Evolutionary conservation across 2,797 vertebrate species (phyloP).

Genomic region (Lutjanus campechanus): DNA sequence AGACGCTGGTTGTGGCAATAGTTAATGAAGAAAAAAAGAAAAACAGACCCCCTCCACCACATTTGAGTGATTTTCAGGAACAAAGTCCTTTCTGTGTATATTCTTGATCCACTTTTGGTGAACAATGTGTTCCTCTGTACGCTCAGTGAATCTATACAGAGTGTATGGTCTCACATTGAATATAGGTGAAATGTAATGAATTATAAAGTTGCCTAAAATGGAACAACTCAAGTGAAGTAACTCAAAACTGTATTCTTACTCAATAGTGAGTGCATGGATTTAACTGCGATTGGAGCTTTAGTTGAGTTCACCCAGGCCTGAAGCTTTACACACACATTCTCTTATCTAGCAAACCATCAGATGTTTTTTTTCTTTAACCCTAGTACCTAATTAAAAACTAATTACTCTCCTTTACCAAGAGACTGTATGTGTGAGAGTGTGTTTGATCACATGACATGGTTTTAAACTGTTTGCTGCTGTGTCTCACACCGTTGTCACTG

Average conservation of each 20-base stretch:
- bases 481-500: not conserved
- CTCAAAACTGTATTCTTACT: too few relatives aligned
- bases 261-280: not conserved
- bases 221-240: not conserved
- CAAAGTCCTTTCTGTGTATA: too few relatives aligned
- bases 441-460: constrained; percentile 12
- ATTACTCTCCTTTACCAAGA: not conserved
- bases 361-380: constrained; percentile 7
- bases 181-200: not conserved
- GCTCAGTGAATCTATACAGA: too few relatives aligned
- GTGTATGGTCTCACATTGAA: too few relatives aligned
- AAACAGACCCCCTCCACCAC: too few relatives aligned
- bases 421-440: not conserved
- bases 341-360: constrained; percentile 13
- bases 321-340: not conserved
- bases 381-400: constrained; percentile 2
- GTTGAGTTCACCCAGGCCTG: not conserved
- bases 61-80: too few relatives aligned
- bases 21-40: too few relatives aligned
- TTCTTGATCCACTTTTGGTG: too few relatives aligned
- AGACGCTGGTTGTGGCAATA: too few relatives aligned
- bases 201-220: not conserved
- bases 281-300: not conserved
- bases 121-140: too few relatives aligned
- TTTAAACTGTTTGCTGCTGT: not conserved